Evolutionary conservation across 92 coral and sea anemone genomes (phyloP).

Genomic region (Pocillopora meandrina): DNA sequence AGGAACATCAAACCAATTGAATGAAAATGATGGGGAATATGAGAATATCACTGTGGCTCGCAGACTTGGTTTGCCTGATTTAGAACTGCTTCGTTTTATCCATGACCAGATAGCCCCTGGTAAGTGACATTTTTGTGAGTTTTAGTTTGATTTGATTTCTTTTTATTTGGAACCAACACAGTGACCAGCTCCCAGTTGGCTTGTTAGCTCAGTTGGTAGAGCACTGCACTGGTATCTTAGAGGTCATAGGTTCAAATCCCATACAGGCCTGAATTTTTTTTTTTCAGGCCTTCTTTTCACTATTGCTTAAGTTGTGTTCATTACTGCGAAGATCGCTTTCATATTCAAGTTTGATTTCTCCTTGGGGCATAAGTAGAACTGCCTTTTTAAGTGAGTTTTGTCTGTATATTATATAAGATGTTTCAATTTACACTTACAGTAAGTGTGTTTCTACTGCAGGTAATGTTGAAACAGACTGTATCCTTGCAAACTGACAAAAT

Average conservation of each 20-base stretch:
- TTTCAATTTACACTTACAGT: neutral
- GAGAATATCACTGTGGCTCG: conserved; percentile 82
- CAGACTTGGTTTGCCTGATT: conserved; percentile 80
- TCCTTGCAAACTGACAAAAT: conserved; percentile 47
- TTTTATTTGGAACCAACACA: neutral
- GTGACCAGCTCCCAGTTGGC: too few species aligned
- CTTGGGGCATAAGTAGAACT: too few species aligned
- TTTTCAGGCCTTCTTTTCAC: too few species aligned
- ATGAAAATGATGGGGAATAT: conserved; percentile 78
- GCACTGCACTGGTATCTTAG: too few species aligned
- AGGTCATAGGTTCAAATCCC: too few species aligned
- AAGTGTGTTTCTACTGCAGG: conserved; percentile 53
- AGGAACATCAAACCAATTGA: conserved; percentile 84
- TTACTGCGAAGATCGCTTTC: too few species aligned
- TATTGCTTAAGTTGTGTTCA: neutral
- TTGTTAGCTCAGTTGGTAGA: too few species aligned
- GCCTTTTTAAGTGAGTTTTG: too few species aligned
- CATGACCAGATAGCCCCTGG: conserved; percentile 87
- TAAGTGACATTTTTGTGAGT: conserved; percentile 1
- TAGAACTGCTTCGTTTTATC: conserved; percentile 81
- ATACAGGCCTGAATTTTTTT: too few species aligned
- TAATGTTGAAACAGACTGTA: conserved; percentile 93
- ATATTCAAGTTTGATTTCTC: too few species aligned
- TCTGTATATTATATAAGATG: too few species aligned
- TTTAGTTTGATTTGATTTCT: neutral